A percentile compares a stretch with the other conserved stretches of the same genome.
phyloP scores from a whole-genome alignment of 2,113 vertebrate species.

The Anolis sagrei region DNA sequence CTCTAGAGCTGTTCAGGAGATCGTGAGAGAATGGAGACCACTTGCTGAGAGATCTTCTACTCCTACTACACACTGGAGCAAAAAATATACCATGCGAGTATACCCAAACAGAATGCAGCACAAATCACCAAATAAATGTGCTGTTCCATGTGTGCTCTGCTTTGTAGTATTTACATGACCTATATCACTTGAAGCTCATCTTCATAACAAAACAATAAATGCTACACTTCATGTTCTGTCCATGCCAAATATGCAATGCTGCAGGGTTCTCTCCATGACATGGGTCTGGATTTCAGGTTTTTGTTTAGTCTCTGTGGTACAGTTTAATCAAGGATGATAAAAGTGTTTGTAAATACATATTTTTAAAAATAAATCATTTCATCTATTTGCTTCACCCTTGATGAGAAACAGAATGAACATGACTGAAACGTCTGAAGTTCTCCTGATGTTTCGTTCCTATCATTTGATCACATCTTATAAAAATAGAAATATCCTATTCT shows the following conservation, averaged over 20 bases:
- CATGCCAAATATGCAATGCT: conserved; percentile 56
- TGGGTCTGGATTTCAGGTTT: conserved; percentile 55
- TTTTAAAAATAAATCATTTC: conserved; percentile 37
- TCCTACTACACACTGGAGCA: too few species aligned
- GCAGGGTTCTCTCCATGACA: conserved; percentile 64
- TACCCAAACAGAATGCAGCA: too few species aligned
- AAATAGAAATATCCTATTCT: conserved; percentile 58
- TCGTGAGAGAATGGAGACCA: too few species aligned
- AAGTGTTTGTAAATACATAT: conserved; percentile 70
- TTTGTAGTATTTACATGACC: not conserved
- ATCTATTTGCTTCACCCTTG: conserved; percentile 44
- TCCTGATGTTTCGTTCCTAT: conserved; percentile 58
- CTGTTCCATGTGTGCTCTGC: too few species aligned
- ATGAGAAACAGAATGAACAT: conserved; percentile 51
- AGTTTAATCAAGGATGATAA: conserved; percentile 71
- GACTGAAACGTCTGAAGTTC: rapidly evolving
- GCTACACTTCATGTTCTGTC: conserved; percentile 58
- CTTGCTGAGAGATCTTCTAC: too few species aligned
- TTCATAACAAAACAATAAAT: conserved; percentile 31
- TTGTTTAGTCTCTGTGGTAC: conserved; percentile 66
- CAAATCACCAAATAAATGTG: too few species aligned
- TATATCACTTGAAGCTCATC: conserved; percentile 31
- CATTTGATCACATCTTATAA: conserved; percentile 56
- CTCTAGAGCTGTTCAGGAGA: too few species aligned
- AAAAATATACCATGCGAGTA: too few species aligned